These are phyloP conservation scores for Artibeus lituratus DNA, from an alignment of 2,797 vertebrate genomes.

Conservation along the genomic window DNA sequence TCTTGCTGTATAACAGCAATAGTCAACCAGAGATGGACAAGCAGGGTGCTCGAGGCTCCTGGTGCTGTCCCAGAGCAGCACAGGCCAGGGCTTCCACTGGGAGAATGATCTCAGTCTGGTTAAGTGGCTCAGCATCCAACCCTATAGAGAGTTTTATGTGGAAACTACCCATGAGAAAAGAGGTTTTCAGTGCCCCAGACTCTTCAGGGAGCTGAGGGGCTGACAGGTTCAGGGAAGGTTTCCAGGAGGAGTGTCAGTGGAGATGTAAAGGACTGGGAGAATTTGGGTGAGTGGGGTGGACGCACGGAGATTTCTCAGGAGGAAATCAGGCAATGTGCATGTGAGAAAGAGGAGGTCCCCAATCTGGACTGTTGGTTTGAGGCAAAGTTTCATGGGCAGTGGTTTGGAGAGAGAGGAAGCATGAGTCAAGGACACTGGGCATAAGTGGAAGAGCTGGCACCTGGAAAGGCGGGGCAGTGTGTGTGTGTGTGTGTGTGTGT, in stretches of 20 bases:
- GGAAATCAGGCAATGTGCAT: neutral
- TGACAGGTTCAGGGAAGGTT: neutral
- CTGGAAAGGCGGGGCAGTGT: neutral
- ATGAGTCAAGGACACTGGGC: neutral
- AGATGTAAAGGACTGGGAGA: neutral
- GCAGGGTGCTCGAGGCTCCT: rapidly evolving
- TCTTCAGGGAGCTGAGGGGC: neutral
- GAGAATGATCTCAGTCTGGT: neutral
- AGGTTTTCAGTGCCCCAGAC: too few relatives aligned
- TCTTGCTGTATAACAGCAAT: neutral
- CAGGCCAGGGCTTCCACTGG: neutral
- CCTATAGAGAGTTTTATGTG: neutral
- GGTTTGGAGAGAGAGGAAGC: neutral
- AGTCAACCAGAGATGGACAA: too few relatives aligned
- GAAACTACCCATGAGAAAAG: neutral
- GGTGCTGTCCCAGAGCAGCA: neutral
- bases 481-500: neutral
- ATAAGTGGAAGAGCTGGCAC: neutral
- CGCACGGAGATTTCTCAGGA: neutral
- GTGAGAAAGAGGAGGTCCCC: neutral
- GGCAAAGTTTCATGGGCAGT: neutral
- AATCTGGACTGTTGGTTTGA: neutral
- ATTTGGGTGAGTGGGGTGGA: neutral
- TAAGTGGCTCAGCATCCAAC: neutral
- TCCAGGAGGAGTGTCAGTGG: neutral